Evolutionary conservation across 1,140 invertebrate genomes (phyloP), one percentile per base, ranked within the genome.

Genomic region (Conus ventricosus): DNA sequence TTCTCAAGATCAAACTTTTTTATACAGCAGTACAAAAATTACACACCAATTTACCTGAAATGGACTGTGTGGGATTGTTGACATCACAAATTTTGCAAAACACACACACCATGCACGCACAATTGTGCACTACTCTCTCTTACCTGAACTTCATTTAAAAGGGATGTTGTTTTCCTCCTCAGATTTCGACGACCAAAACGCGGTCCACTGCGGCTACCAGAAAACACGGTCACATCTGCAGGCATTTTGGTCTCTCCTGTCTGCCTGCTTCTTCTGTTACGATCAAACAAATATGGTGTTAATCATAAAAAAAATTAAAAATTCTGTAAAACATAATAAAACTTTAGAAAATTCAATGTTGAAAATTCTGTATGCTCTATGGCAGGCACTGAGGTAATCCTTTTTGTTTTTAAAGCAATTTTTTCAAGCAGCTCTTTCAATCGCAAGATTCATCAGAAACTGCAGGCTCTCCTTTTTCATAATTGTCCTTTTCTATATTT

Each of bases 141-240:
- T 53, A 87, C 85, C 75, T 87, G 85, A 5, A 78, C 53, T 57
- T 87, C 85, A 87, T 25, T 80, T 78, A 54, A 57, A 55, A 87
- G n/a, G 23, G 85, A 78, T 25, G 54, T 78, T 11, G n/a, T 15
- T 25, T 87, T 87, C 10, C 85, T 17, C 4, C 54, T 51, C 11
- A 25, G 85, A 80, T 78, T 87, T 17, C 71, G 85, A 53, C 75
- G 67, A 53, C 85, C 85, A 87, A 57, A 78, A 5, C 80, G 71
- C 7, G 54, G 71, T 27, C 84, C 71, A 75, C 84, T 71, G 10
- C 71, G 84, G 53, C 27, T 75, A 25, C 80, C 80, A 17, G 80
- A 13, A 51, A 51, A 81, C 8, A 51, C 20, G 57, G 85, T n/a
- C 25, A 87, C 53, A 7, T 87, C 63, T 51, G 85, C 85, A 53